Conservation (phyloP, 2,113 vertebrate species). For the Rhea americana region DNA sequence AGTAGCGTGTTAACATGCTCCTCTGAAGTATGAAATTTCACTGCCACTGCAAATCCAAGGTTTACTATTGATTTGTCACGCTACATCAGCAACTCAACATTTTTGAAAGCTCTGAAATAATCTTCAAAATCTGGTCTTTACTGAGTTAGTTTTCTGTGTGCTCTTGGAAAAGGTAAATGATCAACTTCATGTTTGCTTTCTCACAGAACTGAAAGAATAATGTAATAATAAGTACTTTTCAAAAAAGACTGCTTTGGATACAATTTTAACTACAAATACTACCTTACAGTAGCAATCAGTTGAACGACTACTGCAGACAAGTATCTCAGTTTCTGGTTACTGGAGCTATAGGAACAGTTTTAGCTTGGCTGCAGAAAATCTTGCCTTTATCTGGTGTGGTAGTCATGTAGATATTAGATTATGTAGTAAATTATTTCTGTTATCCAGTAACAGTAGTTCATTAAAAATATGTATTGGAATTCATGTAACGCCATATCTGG, state of each 20-base stretch:
- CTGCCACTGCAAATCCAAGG: not conserved
- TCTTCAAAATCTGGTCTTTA: not conserved
- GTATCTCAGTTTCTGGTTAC: not conserved
- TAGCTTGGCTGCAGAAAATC: not conserved
- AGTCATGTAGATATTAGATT: not conserved
- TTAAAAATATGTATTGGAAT: not conserved
- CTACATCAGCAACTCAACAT: fast-evolving
- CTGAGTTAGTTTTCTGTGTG: not conserved
- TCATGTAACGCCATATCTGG: not conserved
- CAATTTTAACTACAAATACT: not conserved
- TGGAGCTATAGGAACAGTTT: not conserved
- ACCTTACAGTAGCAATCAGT: not conserved
- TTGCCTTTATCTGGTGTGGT: not conserved
- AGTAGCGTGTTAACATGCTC: not conserved
- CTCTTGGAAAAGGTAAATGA: not conserved
- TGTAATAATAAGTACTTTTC: not conserved
- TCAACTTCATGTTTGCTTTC: not conserved
- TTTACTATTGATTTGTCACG: not conserved
- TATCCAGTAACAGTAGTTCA: not conserved
- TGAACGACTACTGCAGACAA: not conserved
- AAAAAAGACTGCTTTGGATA: not conserved
- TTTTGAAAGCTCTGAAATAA: not conserved
- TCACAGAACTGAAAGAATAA: not conserved
- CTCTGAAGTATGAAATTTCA: not conserved
- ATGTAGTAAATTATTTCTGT: not conserved